Evolutionary conservation across 1,140 invertebrate species (phyloP).

Genomic region (Dreissena rostriformis): DNA sequence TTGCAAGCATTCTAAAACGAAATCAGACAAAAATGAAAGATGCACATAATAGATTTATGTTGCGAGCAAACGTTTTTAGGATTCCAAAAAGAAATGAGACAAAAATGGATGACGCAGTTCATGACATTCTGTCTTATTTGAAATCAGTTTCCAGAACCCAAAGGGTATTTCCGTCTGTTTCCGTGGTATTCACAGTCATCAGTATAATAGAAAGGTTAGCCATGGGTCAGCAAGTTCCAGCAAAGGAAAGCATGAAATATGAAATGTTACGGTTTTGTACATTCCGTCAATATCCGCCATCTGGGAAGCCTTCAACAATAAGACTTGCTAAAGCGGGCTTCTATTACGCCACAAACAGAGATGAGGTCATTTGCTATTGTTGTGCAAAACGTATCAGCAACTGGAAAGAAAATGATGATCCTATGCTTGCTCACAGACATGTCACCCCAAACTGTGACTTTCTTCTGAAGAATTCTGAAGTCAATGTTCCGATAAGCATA

Average conservation of each 20-base stretch:
- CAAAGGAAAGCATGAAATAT: conserved; percentile 17
- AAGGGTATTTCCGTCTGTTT: too few relatives aligned
- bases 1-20: too few relatives aligned
- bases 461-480: background rate
- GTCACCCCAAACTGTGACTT: conserved; percentile 19
- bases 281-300: background rate
- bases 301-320: background rate
- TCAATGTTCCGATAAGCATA: conserved; percentile 17
- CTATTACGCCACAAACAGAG: conserved; percentile 1
- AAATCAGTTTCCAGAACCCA: too few relatives aligned
- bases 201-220: too few relatives aligned
- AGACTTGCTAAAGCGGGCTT: conserved; percentile 17
- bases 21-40: too few relatives aligned
- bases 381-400: background rate
- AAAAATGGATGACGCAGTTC: too few relatives aligned
- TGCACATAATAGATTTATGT: too few relatives aligned
- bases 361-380: conserved; percentile 27
- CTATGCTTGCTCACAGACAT: background rate
- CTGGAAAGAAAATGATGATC: conserved; percentile 7
- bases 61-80: too few relatives aligned
- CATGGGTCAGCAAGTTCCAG: too few relatives aligned
- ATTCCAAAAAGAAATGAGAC: too few relatives aligned
- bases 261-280: conserved; percentile 7
- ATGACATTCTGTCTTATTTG: too few relatives aligned
- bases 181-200: too few relatives aligned